Evolutionary conservation across 2,113 vertebrate species (phyloP).

Genomic region (human): GRCh38 chr20:8399001-8399500

Average conservation of each 20-base stretch:
- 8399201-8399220: background rate
- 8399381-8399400: background rate
- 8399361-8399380: background rate
- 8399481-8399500: background rate
- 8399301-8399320: background rate
- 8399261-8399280: background rate
- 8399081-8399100: background rate
- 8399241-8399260: background rate
- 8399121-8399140: background rate
- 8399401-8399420: background rate
- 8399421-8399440: background rate
- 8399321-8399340: background rate
- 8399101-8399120: background rate
- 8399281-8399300: background rate
- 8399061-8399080: background rate
- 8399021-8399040: background rate
- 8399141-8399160: background rate
- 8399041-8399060: background rate
- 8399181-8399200: background rate
- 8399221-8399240: background rate
- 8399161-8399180: background rate
- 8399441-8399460: background rate
- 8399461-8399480: background rate
- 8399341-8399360: background rate
- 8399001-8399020: background rate